Percentiles rank a stretch among this genome's conserved stretches.
phyloP scores from a whole-genome alignment of 2,797 vertebrate species.

The Acropternis orthonyx region DNA sequence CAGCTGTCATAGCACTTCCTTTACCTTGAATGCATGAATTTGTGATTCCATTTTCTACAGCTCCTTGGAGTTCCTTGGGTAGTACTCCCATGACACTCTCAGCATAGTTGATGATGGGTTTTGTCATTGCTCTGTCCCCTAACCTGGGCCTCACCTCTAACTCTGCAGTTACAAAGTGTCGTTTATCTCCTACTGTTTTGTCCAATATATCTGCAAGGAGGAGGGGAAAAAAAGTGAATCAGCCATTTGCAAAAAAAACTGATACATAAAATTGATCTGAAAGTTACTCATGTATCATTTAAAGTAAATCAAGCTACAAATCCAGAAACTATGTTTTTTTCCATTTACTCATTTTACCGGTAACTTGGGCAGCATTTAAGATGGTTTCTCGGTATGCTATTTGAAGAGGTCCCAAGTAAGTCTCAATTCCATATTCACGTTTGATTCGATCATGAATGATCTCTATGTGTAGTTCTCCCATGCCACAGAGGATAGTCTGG shows the following conservation, averaged over 20 bases:
- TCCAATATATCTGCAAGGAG: constrained; percentile 83
- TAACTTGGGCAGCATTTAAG: constrained; percentile 75
- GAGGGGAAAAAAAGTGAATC: neutral
- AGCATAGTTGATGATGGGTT: constrained; percentile 71
- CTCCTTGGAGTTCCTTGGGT: constrained; percentile 75
- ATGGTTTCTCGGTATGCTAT: constrained; percentile 95
- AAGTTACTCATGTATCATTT: neutral
- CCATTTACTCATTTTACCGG: constrained; percentile 74
- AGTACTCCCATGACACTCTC: constrained; percentile 66
- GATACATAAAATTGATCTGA: neutral
- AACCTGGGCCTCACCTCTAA: constrained; percentile 76
- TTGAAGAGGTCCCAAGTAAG: constrained; percentile 91
- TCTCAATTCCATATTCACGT: constrained; percentile 91
- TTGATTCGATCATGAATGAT: constrained; percentile 94
- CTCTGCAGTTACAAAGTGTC: constrained; percentile 82
- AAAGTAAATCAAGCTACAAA: neutral
- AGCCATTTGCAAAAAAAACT: neutral
- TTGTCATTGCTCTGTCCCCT: constrained; percentile 7
- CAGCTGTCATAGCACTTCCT: neutral
- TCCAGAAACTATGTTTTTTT: neutral
- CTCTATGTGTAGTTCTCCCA: constrained; percentile 98
- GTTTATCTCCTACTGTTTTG: constrained; percentile 85
- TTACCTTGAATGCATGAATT: constrained; percentile 89
- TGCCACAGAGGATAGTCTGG: constrained; percentile 93
- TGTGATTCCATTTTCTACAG: constrained; percentile 85